phyloP scores from a whole-genome alignment of 2,113 vertebrate genomes.

The Potamarius usumacintae region DNA sequence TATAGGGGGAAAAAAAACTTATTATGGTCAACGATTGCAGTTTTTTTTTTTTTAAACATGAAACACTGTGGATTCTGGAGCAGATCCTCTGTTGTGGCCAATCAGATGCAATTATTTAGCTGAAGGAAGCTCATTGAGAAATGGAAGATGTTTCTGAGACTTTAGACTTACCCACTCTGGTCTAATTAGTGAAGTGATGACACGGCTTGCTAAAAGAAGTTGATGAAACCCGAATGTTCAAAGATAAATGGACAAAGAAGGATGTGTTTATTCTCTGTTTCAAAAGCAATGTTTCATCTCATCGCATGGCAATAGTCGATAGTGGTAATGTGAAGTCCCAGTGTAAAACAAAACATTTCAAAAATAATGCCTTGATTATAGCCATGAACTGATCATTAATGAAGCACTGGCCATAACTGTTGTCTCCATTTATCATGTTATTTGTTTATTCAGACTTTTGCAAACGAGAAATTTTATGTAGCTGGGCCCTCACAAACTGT shows the following conservation, averaged over 20 bases:
- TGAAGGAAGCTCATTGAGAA: not conserved
- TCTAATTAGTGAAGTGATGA: not conserved
- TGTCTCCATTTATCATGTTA: not conserved
- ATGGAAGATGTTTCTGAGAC: not conserved
- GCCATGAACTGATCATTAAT: not conserved
- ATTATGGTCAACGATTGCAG: not conserved
- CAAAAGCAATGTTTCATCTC: not conserved
- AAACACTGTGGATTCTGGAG: not conserved
- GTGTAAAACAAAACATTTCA: not conserved
- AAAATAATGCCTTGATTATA: not conserved
- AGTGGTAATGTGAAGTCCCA: not conserved
- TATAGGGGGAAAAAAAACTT: not conserved
- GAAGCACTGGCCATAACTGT: not conserved
- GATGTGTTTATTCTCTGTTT: not conserved
- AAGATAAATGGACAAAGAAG: not conserved
- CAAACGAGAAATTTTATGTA: not conserved
- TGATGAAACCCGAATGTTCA: not conserved
- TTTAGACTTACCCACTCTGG: not conserved
- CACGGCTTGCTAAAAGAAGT: not conserved
- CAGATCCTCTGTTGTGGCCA: not conserved
- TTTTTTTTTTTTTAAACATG: not conserved
- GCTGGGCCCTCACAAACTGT: not conserved
- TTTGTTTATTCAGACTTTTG: not conserved
- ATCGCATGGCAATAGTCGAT: not conserved
- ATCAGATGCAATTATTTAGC: not conserved